Evolutionary conservation across 2,113 vertebrate genomes (phyloP), one percentile per base, ranked within the genome.

Genomic region (Pseudorasbora parva): DNA sequence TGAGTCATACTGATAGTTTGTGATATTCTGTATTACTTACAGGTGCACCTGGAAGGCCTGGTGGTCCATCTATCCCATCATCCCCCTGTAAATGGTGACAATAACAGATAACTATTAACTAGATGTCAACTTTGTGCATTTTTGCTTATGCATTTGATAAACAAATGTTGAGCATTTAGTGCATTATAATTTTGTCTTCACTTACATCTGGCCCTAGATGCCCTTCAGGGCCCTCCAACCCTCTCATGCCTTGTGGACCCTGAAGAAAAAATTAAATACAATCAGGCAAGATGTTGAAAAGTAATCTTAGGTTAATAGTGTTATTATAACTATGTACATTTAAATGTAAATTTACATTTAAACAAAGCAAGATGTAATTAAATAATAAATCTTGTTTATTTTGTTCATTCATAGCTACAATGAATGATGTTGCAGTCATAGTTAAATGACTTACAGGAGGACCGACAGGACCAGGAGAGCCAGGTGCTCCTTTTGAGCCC

Each of bases 161-260:
- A 37, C 7, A 75, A 51, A 57, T 56, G 0, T 45, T 78, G 7
- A 23, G 15, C 1, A 60, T 45, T 19, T 47, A 47, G n/a, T 43
- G 27, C 14, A 25, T 23, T 15, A 33, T 54, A 25, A 21, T 64
- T 43, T 57, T 69, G 17, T 25, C 25, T 54, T 83, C 23, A 91
- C 95, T 96, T 89, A 97, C 96, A 88, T 94, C 91, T 0, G 86
- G 92, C 2, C 96, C 96, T 15, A 62, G 1, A 0, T 91, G 85
- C 2, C 96, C 96, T 76, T 94, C 95, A 51, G 87, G 87, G 12
- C 96, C 96, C 0, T 21, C 8, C 0, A 57, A 84, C 41, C 96
- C 96, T 89, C 94, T 94, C 54, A 87, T 84, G 19, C 96, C 96
- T 0, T 11, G 88, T 86, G 91, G 83, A 0, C 96, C 96, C 96